Percentiles rank a stretch among this genome's conserved stretches.
Evolutionary conservation across 2,797 vertebrate genomes (phyloP).

Genomic region (Borostomias antarcticus): DNA sequence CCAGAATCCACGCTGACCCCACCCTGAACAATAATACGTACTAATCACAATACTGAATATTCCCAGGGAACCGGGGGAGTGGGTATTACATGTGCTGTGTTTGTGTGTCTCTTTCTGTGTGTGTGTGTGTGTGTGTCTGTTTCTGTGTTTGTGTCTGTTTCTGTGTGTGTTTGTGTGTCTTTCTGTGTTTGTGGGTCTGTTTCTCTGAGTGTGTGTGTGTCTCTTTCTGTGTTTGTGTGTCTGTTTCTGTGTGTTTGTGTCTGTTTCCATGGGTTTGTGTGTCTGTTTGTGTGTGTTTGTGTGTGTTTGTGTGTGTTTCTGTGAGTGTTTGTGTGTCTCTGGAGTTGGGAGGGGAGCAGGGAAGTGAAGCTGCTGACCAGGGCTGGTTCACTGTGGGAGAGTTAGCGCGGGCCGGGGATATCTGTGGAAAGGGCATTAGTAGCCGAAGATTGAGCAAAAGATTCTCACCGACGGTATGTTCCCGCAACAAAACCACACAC

Average conservation of each 20-base stretch:
- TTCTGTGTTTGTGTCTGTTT: slow-evolving; percentile 16
- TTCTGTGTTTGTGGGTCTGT: background rate
- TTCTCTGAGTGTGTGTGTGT: background rate
- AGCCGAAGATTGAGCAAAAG: slow-evolving; percentile 10
- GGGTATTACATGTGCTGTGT: slow-evolving; percentile 40
- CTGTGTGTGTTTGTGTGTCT: background rate
- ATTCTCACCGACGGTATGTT: background rate
- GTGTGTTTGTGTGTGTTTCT: slow-evolving; percentile 15
- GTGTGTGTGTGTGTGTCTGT: background rate
- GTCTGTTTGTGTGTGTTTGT: slow-evolving; percentile 16
- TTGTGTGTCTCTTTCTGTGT: too few relatives aligned
- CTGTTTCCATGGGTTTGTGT: slow-evolving; percentile 18
- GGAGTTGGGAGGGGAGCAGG: slow-evolving; percentile 29
- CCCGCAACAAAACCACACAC: background rate
- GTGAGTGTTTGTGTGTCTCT: background rate
- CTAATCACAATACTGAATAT: slow-evolving; percentile 52
- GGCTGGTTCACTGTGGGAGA: slow-evolving; percentile 42
- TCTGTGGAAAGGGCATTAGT: slow-evolving; percentile 26
- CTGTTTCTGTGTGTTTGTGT: background rate
- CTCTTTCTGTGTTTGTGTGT: too few relatives aligned
- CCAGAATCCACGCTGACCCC: slow-evolving; percentile 27
- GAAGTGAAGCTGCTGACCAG: slow-evolving; percentile 51
- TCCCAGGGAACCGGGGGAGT: slow-evolving; percentile 39
- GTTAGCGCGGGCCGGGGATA: slow-evolving; percentile 47
- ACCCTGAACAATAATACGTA: slow-evolving; percentile 48